Evolutionary conservation across 2,888 invertebrate species (phyloP).

Genomic region (Chymomyza procnemis): DNA sequence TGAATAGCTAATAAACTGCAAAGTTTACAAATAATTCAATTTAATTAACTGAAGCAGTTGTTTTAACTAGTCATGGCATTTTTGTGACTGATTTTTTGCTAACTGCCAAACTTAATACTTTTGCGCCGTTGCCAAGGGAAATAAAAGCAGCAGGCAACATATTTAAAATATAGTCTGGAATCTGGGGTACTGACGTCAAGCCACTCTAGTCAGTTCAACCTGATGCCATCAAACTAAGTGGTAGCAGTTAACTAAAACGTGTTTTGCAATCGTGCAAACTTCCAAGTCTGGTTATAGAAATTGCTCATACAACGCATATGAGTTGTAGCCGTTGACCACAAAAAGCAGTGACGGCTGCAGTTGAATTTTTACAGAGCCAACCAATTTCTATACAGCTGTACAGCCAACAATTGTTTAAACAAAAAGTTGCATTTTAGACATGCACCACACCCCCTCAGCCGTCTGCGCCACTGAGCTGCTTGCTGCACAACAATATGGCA

Average conservation of each 20-base stretch:
- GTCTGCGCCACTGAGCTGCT: neutral
- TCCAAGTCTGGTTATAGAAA: constrained; percentile 12
- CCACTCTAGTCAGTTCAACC: constrained; percentile 12
- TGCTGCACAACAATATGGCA: neutral
- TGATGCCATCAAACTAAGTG: constrained; percentile 16
- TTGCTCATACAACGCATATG: constrained; percentile 5
- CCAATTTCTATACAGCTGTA: too few relatives aligned
- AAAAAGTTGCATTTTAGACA: too few relatives aligned
- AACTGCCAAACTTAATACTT: constrained; percentile 36
- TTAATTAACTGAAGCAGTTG: neutral
- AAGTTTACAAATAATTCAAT: neutral
- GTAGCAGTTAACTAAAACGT: constrained; percentile 24
- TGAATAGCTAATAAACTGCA: neutral
- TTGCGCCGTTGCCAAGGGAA: constrained; percentile 45
- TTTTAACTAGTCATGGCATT: neutral
- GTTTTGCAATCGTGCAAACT: constrained; percentile 39
- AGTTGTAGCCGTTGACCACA: too few relatives aligned
- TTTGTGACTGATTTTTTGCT: constrained; percentile 19
- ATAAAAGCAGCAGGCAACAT: constrained; percentile 18
- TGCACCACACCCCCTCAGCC: too few relatives aligned
- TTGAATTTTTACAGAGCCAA: too few relatives aligned
- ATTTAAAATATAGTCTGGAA: neutral
- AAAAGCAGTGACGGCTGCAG: too few relatives aligned
- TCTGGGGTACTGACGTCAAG: neutral
- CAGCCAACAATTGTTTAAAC: too few relatives aligned